Percentiles rank a stretch among this genome's conserved stretches.
phyloP scores from a whole-genome alignment of 1,140 invertebrate species.

The Mya arenaria region DNA sequence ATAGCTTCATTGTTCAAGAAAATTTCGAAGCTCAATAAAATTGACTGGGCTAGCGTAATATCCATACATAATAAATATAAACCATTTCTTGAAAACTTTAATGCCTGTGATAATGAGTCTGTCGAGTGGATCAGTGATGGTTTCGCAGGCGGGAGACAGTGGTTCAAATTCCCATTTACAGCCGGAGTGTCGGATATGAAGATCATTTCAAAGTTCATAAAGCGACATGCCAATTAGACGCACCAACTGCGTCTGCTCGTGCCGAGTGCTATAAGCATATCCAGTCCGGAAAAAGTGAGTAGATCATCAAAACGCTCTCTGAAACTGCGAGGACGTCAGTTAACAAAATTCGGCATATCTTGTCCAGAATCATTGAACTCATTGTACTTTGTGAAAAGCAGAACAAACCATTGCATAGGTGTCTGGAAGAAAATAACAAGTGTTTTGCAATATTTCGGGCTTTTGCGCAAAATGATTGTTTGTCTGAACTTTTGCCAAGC shows the following conservation, averaged over 20 bases:
- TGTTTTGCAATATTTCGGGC: background rate
- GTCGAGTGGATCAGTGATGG: background rate
- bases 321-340: background rate
- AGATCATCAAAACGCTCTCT: background rate
- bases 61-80: background rate
- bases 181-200: background rate
- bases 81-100: no score
- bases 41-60: background rate
- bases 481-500: conserved; percentile 4
- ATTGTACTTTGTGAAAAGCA: conserved; percentile 16
- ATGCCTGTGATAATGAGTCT: background rate
- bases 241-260: conserved; percentile 1
- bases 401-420: background rate
- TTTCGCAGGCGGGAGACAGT: background rate
- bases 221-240: background rate
- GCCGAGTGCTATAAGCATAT: no score
- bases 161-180: background rate
- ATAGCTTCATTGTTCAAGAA: no score
- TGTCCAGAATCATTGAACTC: conserved; percentile 5
- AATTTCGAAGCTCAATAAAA: no score
- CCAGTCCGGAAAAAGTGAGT: no score
- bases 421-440: background rate
- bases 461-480: background rate
- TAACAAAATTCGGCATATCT: conserved; percentile 16
- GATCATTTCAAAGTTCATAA: background rate